Conservation (phyloP, 2,797 vertebrate genomes). For the Iguana delicatissima region DNA sequence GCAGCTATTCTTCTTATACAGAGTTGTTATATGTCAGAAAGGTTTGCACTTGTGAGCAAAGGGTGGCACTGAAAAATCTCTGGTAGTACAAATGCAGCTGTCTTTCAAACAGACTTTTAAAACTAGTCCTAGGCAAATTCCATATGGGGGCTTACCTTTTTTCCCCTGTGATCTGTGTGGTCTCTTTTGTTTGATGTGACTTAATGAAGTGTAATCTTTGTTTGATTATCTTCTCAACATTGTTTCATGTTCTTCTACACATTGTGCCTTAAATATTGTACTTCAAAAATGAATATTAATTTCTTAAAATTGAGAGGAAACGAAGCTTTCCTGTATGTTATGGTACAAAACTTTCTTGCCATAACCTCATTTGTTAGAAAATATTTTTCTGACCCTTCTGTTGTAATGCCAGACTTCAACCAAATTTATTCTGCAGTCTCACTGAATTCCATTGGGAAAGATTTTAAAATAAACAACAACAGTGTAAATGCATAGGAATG, state of each 20-base stretch:
- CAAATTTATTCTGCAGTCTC: background rate
- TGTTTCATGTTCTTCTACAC: background rate
- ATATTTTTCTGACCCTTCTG: background rate
- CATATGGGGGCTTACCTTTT: background rate
- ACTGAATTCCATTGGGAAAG: background rate
- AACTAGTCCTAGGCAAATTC: background rate
- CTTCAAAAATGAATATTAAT: background rate
- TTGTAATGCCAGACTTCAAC: background rate
- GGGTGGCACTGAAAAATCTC: background rate
- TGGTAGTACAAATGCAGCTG: background rate
- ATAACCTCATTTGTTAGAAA: background rate
- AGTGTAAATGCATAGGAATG: too few relatives aligned
- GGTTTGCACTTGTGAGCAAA: background rate
- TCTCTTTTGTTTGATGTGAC: constrained; percentile 21
- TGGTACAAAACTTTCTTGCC: background rate
- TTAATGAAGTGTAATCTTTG: background rate
- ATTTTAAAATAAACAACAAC: constrained; percentile 1
- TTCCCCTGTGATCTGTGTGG: background rate
- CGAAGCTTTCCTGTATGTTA: background rate
- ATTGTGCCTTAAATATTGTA: background rate
- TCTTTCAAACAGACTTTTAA: background rate
- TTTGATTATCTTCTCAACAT: background rate
- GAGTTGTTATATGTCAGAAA: background rate
- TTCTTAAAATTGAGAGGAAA: background rate
- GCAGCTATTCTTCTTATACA: too few relatives aligned